These are phyloP conservation scores for Cyaniris semiargus DNA, from an alignment of 2,888 invertebrate genomes.

Conservation along the genomic window DNA sequence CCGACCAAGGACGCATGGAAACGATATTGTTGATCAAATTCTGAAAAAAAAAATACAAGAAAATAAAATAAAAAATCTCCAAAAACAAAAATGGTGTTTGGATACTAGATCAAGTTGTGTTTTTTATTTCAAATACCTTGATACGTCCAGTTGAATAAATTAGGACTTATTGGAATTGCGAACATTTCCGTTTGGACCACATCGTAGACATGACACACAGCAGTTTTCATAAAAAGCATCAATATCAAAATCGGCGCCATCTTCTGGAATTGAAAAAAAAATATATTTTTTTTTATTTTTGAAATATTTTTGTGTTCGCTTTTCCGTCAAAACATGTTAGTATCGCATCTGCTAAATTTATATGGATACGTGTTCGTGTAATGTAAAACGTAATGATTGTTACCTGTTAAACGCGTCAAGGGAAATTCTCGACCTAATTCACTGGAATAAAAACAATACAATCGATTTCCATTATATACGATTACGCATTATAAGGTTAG, in stretches of 20 bases:
- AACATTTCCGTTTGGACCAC: slow-evolving; percentile 88
- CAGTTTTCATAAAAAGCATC: slow-evolving; percentile 46
- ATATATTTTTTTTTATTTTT: slow-evolving; percentile 29
- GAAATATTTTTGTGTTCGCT: not conserved
- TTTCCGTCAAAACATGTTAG: not conserved
- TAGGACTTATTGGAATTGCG: slow-evolving; percentile 87
- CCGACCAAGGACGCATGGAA: slow-evolving; percentile 88
- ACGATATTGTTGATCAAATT: slow-evolving; percentile 82
- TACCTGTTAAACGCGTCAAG: slow-evolving; percentile 35
- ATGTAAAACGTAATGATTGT: slow-evolving; percentile 28
- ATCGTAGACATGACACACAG: slow-evolving; percentile 62
- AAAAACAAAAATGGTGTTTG: too few species aligned
- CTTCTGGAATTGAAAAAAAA: slow-evolving; percentile 44
- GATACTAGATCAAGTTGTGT: too few species aligned
- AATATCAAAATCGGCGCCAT: slow-evolving; percentile 45
- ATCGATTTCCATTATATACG: slow-evolving; percentile 70
- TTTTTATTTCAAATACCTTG: slow-evolving; percentile 70
- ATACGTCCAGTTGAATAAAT: slow-evolving; percentile 90
- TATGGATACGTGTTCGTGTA: not conserved
- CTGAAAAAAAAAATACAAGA: slow-evolving; percentile 53
- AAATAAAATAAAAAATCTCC: not conserved
- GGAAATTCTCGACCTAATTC: slow-evolving; percentile 54
- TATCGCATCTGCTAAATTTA: slow-evolving; percentile 16
- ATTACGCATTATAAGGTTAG: slow-evolving; percentile 49
- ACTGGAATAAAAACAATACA: slow-evolving; percentile 59